Base-by-base conservation (phyloP, 2,113 vertebrate genomes). In the Siniperca knerii region DNA sequence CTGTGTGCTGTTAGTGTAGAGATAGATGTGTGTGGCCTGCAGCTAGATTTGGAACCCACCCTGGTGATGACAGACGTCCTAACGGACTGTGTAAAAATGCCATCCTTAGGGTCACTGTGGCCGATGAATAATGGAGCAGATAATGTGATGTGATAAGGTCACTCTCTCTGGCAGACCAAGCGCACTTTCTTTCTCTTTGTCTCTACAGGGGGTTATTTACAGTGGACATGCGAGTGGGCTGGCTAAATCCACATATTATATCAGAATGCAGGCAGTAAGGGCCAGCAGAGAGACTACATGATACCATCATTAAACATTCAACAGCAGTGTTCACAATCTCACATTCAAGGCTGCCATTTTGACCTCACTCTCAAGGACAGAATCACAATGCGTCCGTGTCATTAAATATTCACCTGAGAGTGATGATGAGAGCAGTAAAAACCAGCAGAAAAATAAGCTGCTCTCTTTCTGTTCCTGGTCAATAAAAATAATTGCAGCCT, bases 141-240 rank as follows among this genome's bases (percentile, higher is more conserved):
- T 92, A 90, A 93, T 92, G 85, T 79, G 92, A 92, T 85, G 88
- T 87, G 92, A 93, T 93, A 91, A 93, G 92, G 92, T 92, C 92
- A 90, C 87, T 80, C 89, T 86, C 76, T 79, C 79, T 81, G 86
- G 73, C 81, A 75, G 70, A n/a, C 42, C 25, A 3, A 83, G 78
- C 65, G 1, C 57, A 71, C 48, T 69, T 67, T 82, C 84, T 83
- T 71, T 81, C 79, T 75, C 37, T 9, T 21, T 64, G 33, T 79
- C 81, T 85, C 87, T 37, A 33, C 77, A 76, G 77, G 82, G 65
- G 55, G 62, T 75, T 88, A 89, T 94, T 90, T 89, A 92, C 87
- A 85, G 88, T 82, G 83, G 84, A 74, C 48, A 21, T 50, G 69
- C 54, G 55, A 73, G 74, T 62, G 67, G 70, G 35, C 60, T 10